Conservation (phyloP, 2,113 vertebrate species). For the Castor canadensis region DNA sequence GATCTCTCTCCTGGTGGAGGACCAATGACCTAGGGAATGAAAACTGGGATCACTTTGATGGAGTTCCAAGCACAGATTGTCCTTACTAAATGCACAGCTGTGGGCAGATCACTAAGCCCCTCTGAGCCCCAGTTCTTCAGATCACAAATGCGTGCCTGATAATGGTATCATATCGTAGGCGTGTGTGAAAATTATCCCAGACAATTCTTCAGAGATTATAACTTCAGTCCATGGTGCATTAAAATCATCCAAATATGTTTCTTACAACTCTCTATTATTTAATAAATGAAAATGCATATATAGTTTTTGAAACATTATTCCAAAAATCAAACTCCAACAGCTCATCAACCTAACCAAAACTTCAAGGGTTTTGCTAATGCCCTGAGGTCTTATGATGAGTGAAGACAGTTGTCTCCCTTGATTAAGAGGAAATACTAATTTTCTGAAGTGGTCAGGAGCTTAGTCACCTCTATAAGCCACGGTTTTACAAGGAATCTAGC, state of each 20-base stretch:
- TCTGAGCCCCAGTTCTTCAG: background rate
- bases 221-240: background rate
- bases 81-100: no score
- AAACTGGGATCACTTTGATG: background rate
- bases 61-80: background rate
- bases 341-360: no score
- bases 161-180: background rate
- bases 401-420: no score
- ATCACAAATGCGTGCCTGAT: background rate
- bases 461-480: background rate
- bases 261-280: background rate
- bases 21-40: no score
- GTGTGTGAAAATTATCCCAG: background rate
- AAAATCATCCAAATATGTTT: no score
- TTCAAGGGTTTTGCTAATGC: background rate
- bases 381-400: no score
- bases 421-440: background rate
- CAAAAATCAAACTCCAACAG: no score
- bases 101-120: background rate
- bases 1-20: background rate
- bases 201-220: background rate
- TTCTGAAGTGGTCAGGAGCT: background rate
- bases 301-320: no score
- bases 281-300: background rate
- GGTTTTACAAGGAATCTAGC: background rate